Percentiles rank a stretch among this genome's conserved stretches.
Conservation (phyloP, 2,797 vertebrate genomes). For the Poecilia wingei region DNA sequence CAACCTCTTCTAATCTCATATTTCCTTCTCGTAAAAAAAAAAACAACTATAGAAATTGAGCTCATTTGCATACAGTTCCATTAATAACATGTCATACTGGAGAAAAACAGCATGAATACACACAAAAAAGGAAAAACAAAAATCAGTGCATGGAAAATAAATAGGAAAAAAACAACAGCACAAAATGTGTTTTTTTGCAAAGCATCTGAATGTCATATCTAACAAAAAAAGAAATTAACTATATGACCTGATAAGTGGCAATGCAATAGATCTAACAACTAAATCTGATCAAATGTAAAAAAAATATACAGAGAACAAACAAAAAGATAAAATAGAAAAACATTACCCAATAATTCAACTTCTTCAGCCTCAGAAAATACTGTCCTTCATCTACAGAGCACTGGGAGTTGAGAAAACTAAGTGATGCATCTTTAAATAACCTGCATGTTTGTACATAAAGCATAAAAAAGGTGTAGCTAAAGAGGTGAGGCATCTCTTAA, state of each 20-base stretch:
- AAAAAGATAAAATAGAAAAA: background rate
- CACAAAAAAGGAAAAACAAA: constrained; percentile 13
- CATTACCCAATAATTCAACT: constrained; percentile 10
- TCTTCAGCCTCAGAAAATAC: constrained; percentile 21
- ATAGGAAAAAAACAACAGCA: constrained; percentile 40
- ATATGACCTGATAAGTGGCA: constrained; percentile 25
- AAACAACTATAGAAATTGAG: constrained; percentile 1
- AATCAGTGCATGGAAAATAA: constrained; percentile 75
- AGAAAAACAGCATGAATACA: constrained; percentile 36
- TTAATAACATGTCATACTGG: constrained; percentile 48
- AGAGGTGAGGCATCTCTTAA: constrained; percentile 9
- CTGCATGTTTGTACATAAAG: constrained; percentile 18
- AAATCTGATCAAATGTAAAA: constrained; percentile 16
- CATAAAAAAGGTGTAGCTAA: constrained; percentile 30
- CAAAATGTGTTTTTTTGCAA: constrained; percentile 30
- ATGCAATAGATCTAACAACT: constrained; percentile 33
- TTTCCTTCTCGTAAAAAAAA: constrained; percentile 14
- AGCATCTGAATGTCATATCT: constrained; percentile 16
- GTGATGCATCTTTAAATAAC: constrained; percentile 16
- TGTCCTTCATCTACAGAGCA: constrained; percentile 1
- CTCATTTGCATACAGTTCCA: constrained; percentile 28
- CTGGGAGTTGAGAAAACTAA: background rate
- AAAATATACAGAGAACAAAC: constrained; percentile 42
- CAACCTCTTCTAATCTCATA: constrained; percentile 38
- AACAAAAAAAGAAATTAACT: constrained; percentile 26